Conservation (phyloP, 2,888 invertebrate species). For the Nyleta sp. region DNA sequence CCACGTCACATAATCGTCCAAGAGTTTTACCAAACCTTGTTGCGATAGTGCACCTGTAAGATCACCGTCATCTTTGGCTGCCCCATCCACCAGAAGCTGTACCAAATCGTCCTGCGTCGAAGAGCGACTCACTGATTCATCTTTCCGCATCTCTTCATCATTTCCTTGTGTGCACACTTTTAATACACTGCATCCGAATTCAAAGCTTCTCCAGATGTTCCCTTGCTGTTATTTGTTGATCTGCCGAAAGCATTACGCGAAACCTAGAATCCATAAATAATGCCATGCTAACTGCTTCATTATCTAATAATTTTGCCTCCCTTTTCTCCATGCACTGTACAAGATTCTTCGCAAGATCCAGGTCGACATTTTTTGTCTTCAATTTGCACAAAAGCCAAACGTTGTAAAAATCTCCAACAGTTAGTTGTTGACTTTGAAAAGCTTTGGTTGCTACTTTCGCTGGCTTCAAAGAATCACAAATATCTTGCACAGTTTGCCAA, state of each 20-base stretch:
- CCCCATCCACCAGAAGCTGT: neutral
- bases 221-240: neutral
- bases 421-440: conserved; percentile 1
- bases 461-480: neutral
- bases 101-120: neutral
- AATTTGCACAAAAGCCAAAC: neutral
- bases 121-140: neutral
- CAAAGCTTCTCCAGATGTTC: neutral
- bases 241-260: neutral
- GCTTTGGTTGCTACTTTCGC: conserved; percentile 16
- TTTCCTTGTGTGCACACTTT: neutral
- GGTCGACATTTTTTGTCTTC: neutral
- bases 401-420: neutral
- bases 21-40: conserved; percentile 1
- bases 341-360: neutral
- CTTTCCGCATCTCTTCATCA: neutral
- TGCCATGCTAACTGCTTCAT: conserved; percentile 1
- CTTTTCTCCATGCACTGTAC: neutral
- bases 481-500: neutral
- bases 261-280: conserved; percentile 3
- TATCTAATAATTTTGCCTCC: neutral
- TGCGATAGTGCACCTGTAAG: neutral
- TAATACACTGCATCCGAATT: neutral
- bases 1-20: neutral
- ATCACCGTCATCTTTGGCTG: neutral